Percentiles rank a stretch among this genome's conserved stretches.
Evolutionary conservation across 2,113 vertebrate species (phyloP).

Genomic region (Myxocyprinus asiaticus): DNA sequence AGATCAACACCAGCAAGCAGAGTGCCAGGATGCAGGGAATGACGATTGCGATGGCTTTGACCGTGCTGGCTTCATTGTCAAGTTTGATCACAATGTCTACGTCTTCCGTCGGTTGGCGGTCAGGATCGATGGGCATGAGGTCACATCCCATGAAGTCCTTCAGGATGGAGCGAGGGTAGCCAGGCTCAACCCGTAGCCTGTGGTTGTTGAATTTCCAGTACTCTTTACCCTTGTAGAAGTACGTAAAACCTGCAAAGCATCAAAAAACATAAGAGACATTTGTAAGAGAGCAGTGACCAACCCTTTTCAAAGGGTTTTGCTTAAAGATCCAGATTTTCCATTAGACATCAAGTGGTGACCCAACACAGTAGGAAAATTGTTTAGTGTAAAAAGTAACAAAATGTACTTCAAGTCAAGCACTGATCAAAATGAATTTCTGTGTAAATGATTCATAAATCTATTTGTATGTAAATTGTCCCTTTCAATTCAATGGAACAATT

Average conservation of each 20-base stretch:
- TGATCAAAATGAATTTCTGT: too few species aligned
- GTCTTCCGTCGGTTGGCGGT: slow-evolving; percentile 75
- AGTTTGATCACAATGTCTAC: slow-evolving; percentile 96
- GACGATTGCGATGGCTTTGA: slow-evolving; percentile 96
- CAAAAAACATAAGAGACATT: not conserved
- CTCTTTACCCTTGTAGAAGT: slow-evolving; percentile 99
- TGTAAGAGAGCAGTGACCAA: not conserved
- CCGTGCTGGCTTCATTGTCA: slow-evolving; percentile 93
- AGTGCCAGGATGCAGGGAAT: slow-evolving; percentile 95
- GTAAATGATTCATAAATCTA: too few species aligned
- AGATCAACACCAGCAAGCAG: slow-evolving; percentile 94
- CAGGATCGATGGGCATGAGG: slow-evolving; percentile 79
- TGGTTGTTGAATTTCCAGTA: slow-evolving; percentile 99
- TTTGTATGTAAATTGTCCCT: too few species aligned
- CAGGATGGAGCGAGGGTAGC: slow-evolving; percentile 96
- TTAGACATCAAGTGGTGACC: too few species aligned
- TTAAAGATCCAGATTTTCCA: too few species aligned
- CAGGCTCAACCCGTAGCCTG: slow-evolving; percentile 92
- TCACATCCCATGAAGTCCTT: slow-evolving; percentile 99
- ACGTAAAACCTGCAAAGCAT: slow-evolving; percentile 87
- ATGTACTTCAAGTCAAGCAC: too few species aligned
- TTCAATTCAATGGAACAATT: too few species aligned
- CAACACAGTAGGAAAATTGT: too few species aligned
- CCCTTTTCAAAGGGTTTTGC: too few species aligned
- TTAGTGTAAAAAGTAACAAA: too few species aligned